Evolutionary conservation across 2,888 invertebrate species (phyloP).

Genomic region (Agrochola lota): DNA sequence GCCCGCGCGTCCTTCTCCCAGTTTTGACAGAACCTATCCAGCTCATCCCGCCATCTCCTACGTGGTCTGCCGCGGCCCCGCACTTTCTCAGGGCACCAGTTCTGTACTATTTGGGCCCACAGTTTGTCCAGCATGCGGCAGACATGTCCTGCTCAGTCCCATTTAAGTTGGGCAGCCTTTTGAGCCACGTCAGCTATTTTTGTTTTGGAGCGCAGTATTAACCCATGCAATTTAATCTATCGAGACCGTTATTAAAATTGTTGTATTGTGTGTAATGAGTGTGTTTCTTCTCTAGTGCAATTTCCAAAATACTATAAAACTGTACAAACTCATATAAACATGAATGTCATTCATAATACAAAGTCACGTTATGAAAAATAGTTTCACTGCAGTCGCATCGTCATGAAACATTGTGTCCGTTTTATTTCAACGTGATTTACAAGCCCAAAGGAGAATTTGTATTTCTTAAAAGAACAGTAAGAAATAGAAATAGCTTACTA

Average conservation of each 20-base stretch:
- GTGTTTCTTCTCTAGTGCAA: background rate
- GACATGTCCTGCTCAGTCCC: too few species aligned
- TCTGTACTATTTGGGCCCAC: too few species aligned
- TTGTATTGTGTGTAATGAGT: background rate
- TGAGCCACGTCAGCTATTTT: too few species aligned
- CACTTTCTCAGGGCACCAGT: too few species aligned
- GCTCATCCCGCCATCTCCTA: too few species aligned
- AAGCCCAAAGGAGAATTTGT: constrained; percentile 9
- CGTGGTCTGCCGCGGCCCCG: too few species aligned
- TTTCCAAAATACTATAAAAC: background rate
- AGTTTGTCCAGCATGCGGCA: too few species aligned
- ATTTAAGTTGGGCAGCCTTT: too few species aligned
- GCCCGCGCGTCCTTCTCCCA: too few species aligned
- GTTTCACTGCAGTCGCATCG: constrained; percentile 10
- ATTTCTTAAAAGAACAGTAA: constrained; percentile 28
- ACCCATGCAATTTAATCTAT: background rate
- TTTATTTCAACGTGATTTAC: constrained; percentile 28
- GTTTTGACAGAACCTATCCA: too few species aligned
- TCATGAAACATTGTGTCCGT: constrained; percentile 40
- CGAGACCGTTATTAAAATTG: background rate
- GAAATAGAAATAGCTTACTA: constrained; percentile 42
- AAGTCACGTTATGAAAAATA: constrained; percentile 31
- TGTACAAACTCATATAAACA: background rate
- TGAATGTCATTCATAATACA: constrained; percentile 18
- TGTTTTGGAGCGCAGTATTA: too few species aligned